phyloP scores from a whole-genome alignment of 2,797 vertebrate species.

The Natrix natrix region DNA sequence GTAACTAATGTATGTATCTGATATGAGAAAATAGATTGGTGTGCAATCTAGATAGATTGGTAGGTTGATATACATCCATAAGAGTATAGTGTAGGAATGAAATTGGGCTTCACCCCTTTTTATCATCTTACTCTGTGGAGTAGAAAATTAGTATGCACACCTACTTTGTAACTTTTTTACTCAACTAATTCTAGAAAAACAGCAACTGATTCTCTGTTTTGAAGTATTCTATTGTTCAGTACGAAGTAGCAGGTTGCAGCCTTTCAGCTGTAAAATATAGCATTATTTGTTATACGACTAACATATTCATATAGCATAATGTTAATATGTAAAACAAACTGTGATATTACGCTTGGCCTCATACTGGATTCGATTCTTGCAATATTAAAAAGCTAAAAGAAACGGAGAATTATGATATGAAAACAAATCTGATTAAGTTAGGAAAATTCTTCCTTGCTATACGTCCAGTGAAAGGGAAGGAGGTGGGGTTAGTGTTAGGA shows the following conservation, averaged over 20 bases:
- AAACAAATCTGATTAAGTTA: background rate
- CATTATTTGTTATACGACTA: background rate
- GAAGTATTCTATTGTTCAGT: background rate
- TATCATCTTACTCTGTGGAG: background rate
- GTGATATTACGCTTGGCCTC: background rate
- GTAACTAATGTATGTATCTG: background rate
- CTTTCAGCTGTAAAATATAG: background rate
- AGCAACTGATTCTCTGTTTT: background rate
- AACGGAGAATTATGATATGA: constrained; percentile 9
- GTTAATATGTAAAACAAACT: background rate
- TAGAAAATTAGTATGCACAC: background rate
- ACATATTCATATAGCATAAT: background rate
- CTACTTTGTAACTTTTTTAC: background rate
- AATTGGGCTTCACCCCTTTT: background rate
- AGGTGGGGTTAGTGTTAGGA: background rate
- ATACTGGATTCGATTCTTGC: background rate
- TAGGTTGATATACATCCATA: background rate
- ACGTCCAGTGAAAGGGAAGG: background rate
- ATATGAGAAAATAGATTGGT: background rate
- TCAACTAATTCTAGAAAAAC: background rate
- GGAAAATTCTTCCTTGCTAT: background rate
- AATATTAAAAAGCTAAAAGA: background rate
- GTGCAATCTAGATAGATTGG: background rate
- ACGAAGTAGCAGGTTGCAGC: background rate
- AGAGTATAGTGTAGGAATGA: background rate